Conservation (phyloP, 2,797 vertebrate species). For the Leucoraja ocellata region DNA sequence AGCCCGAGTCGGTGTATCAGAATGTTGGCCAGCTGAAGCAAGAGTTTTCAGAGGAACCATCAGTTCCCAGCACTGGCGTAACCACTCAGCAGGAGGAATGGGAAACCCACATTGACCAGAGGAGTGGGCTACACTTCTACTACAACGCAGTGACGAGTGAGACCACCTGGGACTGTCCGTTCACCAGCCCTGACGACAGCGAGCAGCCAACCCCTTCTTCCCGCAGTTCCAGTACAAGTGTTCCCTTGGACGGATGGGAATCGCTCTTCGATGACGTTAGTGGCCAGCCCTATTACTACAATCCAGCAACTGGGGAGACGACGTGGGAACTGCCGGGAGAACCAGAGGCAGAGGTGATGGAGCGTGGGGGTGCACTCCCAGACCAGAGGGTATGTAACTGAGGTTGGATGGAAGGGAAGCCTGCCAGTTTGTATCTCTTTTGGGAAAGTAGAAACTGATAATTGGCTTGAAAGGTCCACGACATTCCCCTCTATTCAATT, state of each 20-base stretch:
- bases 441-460: neutral
- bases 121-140: conserved; percentile 72
- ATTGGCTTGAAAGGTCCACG: neutral
- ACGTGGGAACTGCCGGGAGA: conserved; percentile 69
- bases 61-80: conserved; percentile 39
- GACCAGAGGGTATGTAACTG: conserved; percentile 61
- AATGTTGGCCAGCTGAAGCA: conserved; percentile 65
- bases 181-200: neutral
- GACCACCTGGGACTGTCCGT: conserved; percentile 74
- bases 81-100: conserved; percentile 51
- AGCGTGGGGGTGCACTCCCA: conserved; percentile 50
- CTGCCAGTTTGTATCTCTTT: neutral
- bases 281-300: conserved; percentile 77
- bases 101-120: conserved; percentile 70
- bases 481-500: neutral
- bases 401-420: neutral
- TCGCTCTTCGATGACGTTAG: conserved; percentile 65
- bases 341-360: conserved; percentile 45
- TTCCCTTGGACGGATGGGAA: conserved; percentile 62
- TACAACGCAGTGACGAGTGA: conserved; percentile 70
- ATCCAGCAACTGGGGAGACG: conserved; percentile 68
- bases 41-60: conserved; percentile 41
- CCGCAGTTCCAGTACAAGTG: conserved; percentile 19
- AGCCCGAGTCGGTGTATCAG: conserved; percentile 60
- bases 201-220: conserved; percentile 39